Base-by-base conservation (phyloP, 92 coral and sea anemone genomes). In the Zoanthus solanderi region DNA sequence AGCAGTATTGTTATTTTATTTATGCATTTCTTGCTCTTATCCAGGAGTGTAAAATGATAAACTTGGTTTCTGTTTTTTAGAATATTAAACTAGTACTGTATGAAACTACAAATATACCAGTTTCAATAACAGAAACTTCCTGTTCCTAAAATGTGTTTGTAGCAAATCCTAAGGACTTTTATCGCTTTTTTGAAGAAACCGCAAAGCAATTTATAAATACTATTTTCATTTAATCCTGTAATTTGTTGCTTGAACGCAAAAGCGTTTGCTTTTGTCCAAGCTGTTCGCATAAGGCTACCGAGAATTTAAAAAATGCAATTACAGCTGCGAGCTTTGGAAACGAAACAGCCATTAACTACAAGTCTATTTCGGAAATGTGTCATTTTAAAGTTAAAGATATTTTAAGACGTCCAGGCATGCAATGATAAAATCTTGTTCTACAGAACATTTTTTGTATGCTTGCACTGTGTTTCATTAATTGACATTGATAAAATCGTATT, bases 111-210 rank as follows among this genome's bases (percentile, higher is more conserved):
- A 23, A 12, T 28, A 44, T 69, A 28, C 8, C 8, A 30, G 46
- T 29, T 10, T 12, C 9, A 14, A 63, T 30, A 52, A 13, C 9
- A 17, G 9, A n/a, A 53, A 17, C 31, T 56, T 77, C 67, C 67
- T 77, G 82, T 54, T 69, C 18, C 7, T 76, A 10, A 37, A 37
- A 47, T 76, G 42, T 17, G 85, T 42, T 7, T 29, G 44, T 15
- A 81, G 46, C 28, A 81, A 23, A 65, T 50, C 63, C 75, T 17
- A 50, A 65, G 61, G 28, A 37, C 66, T 46, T 81, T 81, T 67
- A 81, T 65, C 65, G 85, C 66, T 81, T 81, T 23, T 66, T 75
- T 81, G 85, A 65, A 65, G 74, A 81, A 81, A 81, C 75, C 85
- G 47, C 85, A 81, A 81, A 81, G 13, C 61, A 81, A 81, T 53